Percentiles rank a stretch among this genome's conserved stretches.
These are phyloP conservation scores for Coptotermes formosanus DNA, from an alignment of 1,140 invertebrate species.

Conservation along the genomic window DNA sequence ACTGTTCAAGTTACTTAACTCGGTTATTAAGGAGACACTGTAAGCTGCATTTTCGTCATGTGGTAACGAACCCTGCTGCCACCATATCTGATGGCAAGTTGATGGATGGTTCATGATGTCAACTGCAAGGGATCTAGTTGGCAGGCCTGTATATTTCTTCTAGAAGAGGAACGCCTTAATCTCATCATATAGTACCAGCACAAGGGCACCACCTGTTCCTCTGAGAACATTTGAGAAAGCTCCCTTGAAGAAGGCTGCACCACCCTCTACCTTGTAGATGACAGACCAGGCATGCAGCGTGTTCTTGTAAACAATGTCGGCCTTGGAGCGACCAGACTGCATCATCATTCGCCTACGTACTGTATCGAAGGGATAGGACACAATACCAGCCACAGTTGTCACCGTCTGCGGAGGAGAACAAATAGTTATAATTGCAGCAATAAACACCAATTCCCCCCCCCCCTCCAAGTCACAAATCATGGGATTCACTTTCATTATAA, in stretches of 20 bases:
- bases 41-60: slow-evolving; percentile 19
- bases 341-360: slow-evolving; percentile 91
- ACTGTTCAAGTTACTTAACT: neutral
- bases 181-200: slow-evolving; percentile 77
- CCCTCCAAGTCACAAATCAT: too few relatives aligned
- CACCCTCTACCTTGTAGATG: slow-evolving; percentile 64
- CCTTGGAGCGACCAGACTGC: slow-evolving; percentile 69
- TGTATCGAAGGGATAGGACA: slow-evolving; percentile 88
- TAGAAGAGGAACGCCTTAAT: slow-evolving; percentile 61
- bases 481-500: too few relatives aligned
- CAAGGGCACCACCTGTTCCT: slow-evolving; percentile 76
- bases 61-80: slow-evolving; percentile 10
- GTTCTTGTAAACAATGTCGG: slow-evolving; percentile 69
- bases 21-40: neutral
- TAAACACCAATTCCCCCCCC: too few relatives aligned
- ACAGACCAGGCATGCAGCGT: slow-evolving; percentile 72
- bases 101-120: neutral
- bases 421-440: too few relatives aligned
- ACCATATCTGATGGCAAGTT: neutral
- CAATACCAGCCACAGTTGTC: slow-evolving; percentile 72
- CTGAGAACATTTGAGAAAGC: slow-evolving; percentile 77
- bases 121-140: neutral
- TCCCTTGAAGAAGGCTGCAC: slow-evolving; percentile 75
- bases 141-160: neutral
- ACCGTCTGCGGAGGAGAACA: slow-evolving; percentile 52